phyloP scores from a whole-genome alignment of 2,888 invertebrate species.

The Leptopilina drosophilae region DNA sequence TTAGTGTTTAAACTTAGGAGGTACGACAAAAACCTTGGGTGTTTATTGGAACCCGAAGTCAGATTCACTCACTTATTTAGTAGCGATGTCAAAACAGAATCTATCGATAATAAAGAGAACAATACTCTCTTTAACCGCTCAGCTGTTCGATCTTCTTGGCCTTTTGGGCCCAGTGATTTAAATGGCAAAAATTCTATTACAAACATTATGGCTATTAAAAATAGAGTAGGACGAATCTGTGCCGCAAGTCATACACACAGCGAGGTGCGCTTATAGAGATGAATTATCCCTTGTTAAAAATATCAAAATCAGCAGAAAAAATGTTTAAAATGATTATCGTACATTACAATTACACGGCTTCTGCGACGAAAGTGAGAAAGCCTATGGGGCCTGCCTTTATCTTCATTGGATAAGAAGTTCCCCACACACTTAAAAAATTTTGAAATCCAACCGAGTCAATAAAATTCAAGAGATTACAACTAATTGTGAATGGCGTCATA shows the following conservation, averaged over 20 bases:
- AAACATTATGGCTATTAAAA: neutral
- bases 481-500: neutral
- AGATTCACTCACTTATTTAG: neutral
- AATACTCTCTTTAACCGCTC: neutral
- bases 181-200: neutral
- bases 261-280: neutral
- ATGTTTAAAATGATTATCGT: neutral
- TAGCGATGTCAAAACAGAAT: neutral
- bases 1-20: neutral
- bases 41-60: neutral
- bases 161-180: neutral
- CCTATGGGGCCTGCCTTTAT: neutral
- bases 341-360: neutral
- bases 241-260: neutral
- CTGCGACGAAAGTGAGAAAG: neutral
- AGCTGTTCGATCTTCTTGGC: neutral
- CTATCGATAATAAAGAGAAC: neutral
- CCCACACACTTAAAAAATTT: constrained; percentile 46
- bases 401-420: constrained; percentile 44
- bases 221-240: neutral
- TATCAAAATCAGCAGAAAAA: neutral
- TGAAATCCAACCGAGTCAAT: constrained; percentile 46
- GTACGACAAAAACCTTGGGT: neutral
- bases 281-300: neutral
- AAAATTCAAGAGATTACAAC: constrained; percentile 42